Base-by-base conservation (phyloP, 2,113 vertebrate genomes). In the Pardalotus punctatus region DNA sequence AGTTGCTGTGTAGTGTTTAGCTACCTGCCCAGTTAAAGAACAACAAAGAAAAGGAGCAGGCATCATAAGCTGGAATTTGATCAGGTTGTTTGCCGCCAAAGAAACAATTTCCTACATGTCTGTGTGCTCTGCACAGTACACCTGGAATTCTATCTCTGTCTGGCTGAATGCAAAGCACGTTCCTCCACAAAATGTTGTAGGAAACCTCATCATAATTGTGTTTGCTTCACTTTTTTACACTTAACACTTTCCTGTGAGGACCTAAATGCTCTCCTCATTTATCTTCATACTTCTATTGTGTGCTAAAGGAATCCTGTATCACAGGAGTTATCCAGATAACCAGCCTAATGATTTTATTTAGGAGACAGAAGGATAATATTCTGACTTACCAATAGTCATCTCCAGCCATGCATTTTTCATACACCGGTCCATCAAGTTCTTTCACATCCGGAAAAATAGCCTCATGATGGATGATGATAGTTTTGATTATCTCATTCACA, bases 361-460 rank as follows among this genome's bases (percentile, higher is more conserved):
- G 47, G 13, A 81, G 28, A 79, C 0, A 88, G 66, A 94, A 86
- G 22, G 36, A 31, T 38, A 77, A 69, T 57, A 54, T 38, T 74
- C 31, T 27, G 48, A 96, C 99, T 99, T 97, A 99, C 99, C 99
- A 99, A 77, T 99, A 99, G 87, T 99, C 99, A 89, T 99, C 99
- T 57, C 99, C 99, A 78, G 99, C 99, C 99, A 99, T 99, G 93
- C 99, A 99, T 96, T 99, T 99, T 98, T 99, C 99, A 93, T 99
- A 99, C 43, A 99, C 97, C 31, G 99, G 99, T 53, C 99, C 99
- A 28, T 99, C 99, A 91, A 99, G 98, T 91, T 99, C 99, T 97
- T 99, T 99, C 96, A 97, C 94, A 54, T 99, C 99, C 35, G 99
- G 99, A 96, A 99, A 99, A 97, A 99, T 99, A 85, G 97, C 98